phyloP scores from a whole-genome alignment of 1,140 invertebrate species.

The Zaprionus lachaisei region DNA sequence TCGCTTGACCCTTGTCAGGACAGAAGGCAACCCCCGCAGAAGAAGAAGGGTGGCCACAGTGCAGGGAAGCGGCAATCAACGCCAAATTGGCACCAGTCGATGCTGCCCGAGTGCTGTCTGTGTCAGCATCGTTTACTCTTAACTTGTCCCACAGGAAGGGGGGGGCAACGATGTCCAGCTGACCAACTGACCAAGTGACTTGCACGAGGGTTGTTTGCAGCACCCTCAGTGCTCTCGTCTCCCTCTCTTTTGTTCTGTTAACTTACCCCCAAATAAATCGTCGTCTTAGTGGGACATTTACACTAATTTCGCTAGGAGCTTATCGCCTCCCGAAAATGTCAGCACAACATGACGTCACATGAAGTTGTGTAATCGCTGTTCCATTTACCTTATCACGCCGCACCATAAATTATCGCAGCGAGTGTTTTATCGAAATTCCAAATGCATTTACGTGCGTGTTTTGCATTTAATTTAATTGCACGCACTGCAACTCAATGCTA shows the following conservation, averaged over 20 bases:
- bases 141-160: constrained; percentile 39
- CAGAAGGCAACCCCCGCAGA: constrained; percentile 11
- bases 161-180: constrained; percentile 7
- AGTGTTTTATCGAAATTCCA: constrained; percentile 24
- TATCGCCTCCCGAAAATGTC: constrained; percentile 18
- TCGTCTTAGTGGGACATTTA: constrained; percentile 49
- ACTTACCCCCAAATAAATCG: constrained; percentile 59
- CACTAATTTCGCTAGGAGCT: constrained; percentile 25
- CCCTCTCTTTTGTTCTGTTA: background rate
- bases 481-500: constrained; percentile 38
- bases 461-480: constrained; percentile 65
- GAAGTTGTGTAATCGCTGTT: constrained; percentile 47
- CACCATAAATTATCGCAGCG: constrained; percentile 53
- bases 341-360: constrained; percentile 28
- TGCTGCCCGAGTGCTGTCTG: constrained; percentile 53
- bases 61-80: constrained; percentile 61
- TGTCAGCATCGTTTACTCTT: constrained; percentile 70
- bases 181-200: constrained; percentile 49
- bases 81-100: constrained; percentile 76
- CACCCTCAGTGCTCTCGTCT: background rate
- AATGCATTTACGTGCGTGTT: constrained; percentile 36
- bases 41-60: constrained; percentile 48
- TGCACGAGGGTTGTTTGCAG: constrained; percentile 57
- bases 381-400: constrained; percentile 64
- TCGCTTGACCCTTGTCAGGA: constrained; percentile 76